phyloP scores from a whole-genome alignment of 1,140 invertebrate genomes.

The Probaryconus sp. region DNA sequence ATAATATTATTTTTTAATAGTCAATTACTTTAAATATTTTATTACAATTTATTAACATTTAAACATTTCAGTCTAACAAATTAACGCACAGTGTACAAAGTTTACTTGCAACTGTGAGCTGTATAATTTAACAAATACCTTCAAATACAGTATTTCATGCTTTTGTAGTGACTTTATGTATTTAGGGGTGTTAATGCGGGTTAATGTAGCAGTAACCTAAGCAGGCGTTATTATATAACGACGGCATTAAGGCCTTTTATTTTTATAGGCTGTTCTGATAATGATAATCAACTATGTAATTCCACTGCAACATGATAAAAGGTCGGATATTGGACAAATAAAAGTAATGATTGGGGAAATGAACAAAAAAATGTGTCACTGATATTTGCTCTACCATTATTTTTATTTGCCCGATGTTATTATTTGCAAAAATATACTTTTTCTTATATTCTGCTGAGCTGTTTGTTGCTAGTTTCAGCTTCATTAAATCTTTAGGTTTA shows the following conservation, averaged over 20 bases:
- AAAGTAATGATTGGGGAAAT: no score
- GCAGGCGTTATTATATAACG: constrained; percentile 28
- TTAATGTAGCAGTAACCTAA: constrained; percentile 38
- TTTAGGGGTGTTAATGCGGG: constrained; percentile 36
- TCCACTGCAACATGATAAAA: constrained; percentile 12
- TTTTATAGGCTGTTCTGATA: constrained; percentile 27
- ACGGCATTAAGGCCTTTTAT: constrained; percentile 25
- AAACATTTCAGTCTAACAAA: constrained; percentile 30
- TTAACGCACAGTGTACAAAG: constrained; percentile 21
- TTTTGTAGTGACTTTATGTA: constrained; percentile 36
- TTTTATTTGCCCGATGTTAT: no score
- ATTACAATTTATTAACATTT: background rate
- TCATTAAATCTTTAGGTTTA: no score
- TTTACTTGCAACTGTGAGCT: constrained; percentile 11
- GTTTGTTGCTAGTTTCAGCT: no score
- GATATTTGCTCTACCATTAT: no score
- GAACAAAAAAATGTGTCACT: no score
- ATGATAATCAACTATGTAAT: constrained; percentile 8
- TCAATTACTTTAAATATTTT: no score
- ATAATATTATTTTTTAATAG: no score
- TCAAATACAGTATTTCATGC: constrained; percentile 14
- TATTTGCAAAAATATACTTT: no score
- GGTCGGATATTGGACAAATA: no score
- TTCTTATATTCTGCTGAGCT: no score
- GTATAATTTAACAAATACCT: constrained; percentile 22